Evolutionary conservation across 2,113 vertebrate species (phyloP).

Genomic region (rat (Rattus norvegicus)): DNA sequence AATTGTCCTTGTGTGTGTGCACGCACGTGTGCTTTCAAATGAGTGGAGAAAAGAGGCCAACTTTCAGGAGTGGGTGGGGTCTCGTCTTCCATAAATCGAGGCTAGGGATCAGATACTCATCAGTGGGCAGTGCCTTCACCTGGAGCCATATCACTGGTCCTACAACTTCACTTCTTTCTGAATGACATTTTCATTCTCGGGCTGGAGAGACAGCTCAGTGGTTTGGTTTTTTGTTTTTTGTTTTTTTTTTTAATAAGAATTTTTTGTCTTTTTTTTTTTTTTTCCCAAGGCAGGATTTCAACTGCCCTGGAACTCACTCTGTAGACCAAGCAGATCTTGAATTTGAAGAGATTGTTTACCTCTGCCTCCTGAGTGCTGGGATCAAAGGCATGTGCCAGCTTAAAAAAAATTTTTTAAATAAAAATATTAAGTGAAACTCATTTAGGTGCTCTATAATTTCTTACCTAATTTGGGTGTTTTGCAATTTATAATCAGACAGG

Average conservation of each 20-base stretch:
- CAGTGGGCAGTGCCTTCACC: neutral
- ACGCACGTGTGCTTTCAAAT: neutral
- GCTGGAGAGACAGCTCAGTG: too few species aligned
- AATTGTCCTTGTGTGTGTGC: neutral
- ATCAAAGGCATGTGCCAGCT: neutral
- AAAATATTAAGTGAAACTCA: neutral
- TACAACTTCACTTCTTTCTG: neutral
- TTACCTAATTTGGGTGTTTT: neutral
- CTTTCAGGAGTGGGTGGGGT: neutral
- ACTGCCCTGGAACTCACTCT: neutral
- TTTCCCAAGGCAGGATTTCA: neutral
- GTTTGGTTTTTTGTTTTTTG: too few species aligned
- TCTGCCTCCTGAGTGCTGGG: neutral
- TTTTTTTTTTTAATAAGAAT: too few species aligned
- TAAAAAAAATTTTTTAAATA: neutral
- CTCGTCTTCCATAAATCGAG: neutral
- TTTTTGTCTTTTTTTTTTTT: too few species aligned
- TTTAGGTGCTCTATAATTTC: neutral
- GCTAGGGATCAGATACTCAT: neutral
- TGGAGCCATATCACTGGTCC: neutral
- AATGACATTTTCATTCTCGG: neutral
- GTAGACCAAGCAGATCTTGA: neutral
- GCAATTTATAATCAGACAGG: neutral
- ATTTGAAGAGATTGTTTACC: neutral
- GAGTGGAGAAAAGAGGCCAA: neutral